Evolutionary conservation across 2,797 vertebrate species (phyloP), one percentile per base, ranked within the genome.

Genomic region (Geotrypetes seraphini): DNA sequence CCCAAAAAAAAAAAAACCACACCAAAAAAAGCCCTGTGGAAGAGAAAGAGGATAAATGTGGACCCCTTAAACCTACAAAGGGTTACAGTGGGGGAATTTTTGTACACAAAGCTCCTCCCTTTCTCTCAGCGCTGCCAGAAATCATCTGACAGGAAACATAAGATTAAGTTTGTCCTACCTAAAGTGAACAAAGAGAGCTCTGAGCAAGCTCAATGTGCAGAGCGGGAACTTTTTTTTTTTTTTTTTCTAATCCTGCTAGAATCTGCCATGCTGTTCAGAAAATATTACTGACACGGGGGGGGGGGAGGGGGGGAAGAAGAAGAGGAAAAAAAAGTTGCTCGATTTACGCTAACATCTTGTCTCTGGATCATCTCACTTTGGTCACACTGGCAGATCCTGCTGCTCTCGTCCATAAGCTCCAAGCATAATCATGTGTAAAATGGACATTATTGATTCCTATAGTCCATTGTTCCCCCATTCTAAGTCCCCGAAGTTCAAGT

Each of bases 81-180:
- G n/a, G n/a, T n/a, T n/a, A n/a, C n/a, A n/a, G n/a, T n/a, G n/a
- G n/a, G 55, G 44, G 52, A 62, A 47, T 58, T 63, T 19, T 34
- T 66, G 49, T 57, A 33, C 45, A 56, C 40, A 35, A 49, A 6
- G 57, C 65, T 65, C 67, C 76, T 74, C 72, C 66, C 67, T 70
- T 53, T 54, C 51, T 43, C 36, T 36, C 19, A 57, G 41, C 28
- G 40, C 76, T 85, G 84, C 88, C 87, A 90, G 85, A 88, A 90
- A 87, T 86, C 87, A 90, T 90, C 79, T 85, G 82, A 91, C 89
- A 95, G 90, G 92, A 97, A 96, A 89, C 69, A 62, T 75, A 85
- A 89, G 88, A 93, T 95, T 91, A 93, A 80, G 83, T 91, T 91
- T 92, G 91, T 91, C 85, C 85, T 91, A 95, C 89, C 92, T 93